A percentile compares a stretch with the other conserved stretches of the same genome.
Conservation (phyloP, 2,797 vertebrate genomes). For the Sardinella longiceps region DNA sequence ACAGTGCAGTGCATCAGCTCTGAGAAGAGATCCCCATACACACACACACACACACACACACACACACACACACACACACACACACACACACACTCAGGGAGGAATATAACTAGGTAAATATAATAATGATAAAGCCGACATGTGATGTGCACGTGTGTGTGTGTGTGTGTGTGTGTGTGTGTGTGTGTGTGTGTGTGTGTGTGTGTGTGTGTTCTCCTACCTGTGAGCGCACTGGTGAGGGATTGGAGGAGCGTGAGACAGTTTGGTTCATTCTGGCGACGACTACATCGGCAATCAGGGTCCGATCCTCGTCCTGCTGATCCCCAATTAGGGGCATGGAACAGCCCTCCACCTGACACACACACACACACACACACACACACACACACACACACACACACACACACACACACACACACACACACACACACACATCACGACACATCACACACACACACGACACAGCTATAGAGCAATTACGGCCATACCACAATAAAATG, state of each 20-base stretch:
- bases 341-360: conserved; percentile 84
- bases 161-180: neutral
- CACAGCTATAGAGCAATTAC: too few species aligned
- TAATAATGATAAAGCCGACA: too few species aligned
- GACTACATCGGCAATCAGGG: conserved; percentile 86
- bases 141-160: too few species aligned
- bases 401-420: conserved; percentile 12
- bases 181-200: conserved; percentile 31
- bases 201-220: neutral
- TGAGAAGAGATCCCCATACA: too few species aligned
- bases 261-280: conserved; percentile 82
- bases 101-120: too few species aligned
- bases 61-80: neutral
- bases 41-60: too few species aligned
- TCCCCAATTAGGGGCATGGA: conserved; percentile 93
- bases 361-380: conserved; percentile 16
- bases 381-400: conserved; percentile 18
- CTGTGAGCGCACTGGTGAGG: conserved; percentile 59
- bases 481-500: too few species aligned
- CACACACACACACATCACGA: conserved; percentile 7
- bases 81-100: too few species aligned
- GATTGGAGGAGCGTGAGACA: conserved; percentile 71
- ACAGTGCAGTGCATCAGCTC: too few species aligned
- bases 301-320: conserved; percentile 88
- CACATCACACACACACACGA: too few species aligned